Evolutionary conservation across 2,113 vertebrate species (phyloP).

Genomic region (Fukomys damarensis): DNA sequence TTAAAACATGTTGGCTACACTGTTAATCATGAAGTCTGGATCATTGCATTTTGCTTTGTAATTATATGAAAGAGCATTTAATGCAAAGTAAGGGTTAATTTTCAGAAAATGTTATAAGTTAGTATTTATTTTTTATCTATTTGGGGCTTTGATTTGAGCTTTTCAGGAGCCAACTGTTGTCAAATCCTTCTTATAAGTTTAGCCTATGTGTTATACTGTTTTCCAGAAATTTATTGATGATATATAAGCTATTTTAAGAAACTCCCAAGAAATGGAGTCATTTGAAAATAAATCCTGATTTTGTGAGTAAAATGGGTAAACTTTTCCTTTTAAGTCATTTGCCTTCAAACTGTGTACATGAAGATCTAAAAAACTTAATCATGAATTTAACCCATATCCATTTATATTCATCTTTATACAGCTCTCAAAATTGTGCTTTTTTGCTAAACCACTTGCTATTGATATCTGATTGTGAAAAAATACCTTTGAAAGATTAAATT

Average conservation of each 20-base stretch:
- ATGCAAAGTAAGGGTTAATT: not conserved
- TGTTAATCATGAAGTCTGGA: not conserved
- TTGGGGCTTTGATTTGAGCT: not conserved
- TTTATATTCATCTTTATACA: not conserved
- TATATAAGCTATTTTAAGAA: not conserved
- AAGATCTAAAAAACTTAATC: not conserved
- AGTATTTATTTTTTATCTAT: not conserved
- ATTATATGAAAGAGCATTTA: not conserved
- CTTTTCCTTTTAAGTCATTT: not conserved
- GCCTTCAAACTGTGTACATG: not conserved
- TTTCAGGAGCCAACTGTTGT: not conserved
- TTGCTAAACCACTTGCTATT: not conserved
- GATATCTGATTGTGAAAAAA: not conserved
- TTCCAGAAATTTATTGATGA: not conserved
- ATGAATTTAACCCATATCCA: not conserved
- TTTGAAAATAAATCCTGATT: not conserved
- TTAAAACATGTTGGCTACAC: not conserved
- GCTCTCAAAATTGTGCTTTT: not conserved
- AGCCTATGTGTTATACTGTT: not conserved
- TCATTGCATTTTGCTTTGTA: not conserved
- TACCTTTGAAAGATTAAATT: conserved; percentile 23
- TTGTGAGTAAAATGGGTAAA: not conserved
- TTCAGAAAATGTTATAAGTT: not conserved
- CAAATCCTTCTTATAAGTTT: not conserved
- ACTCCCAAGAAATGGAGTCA: not conserved